Conservation (phyloP, 2,888 invertebrate genomes). For the Cephus runcator region DNA sequence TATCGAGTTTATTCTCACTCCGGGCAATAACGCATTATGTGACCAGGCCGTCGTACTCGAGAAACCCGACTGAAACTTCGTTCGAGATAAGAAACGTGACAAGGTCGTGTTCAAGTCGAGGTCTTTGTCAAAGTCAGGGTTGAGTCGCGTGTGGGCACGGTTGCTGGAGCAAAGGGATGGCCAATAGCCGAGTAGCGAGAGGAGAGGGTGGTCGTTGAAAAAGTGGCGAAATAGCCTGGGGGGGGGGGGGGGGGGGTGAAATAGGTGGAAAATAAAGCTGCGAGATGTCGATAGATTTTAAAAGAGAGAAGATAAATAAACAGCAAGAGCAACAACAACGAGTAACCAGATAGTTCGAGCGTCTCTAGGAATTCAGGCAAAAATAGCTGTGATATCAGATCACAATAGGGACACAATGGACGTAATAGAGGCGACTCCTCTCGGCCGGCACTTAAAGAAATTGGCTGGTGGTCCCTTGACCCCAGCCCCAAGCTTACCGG, state of each 20-base stretch:
- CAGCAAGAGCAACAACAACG: background rate
- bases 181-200: background rate
- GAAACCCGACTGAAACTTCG: too few relatives aligned
- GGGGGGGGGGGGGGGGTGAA: background rate
- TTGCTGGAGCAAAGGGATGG: background rate
- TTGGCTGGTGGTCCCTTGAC: constrained; percentile 58
- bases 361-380: constrained; percentile 40
- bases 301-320: background rate
- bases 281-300: background rate
- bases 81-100: too few relatives aligned
- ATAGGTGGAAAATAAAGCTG: background rate
- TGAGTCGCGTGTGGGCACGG: background rate
- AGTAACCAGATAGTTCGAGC: background rate
- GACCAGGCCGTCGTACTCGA: too few relatives aligned
- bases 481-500: constrained; percentile 46
- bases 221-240: background rate
- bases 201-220: too few relatives aligned
- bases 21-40: too few relatives aligned
- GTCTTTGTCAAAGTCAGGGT: background rate
- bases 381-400: constrained; percentile 55
- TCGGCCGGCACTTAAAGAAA: constrained; percentile 58
- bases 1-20: too few relatives aligned
- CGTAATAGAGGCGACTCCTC: constrained; percentile 34
- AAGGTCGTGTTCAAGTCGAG: too few relatives aligned
- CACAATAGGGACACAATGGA: constrained; percentile 53